Evolutionary conservation across 1,140 invertebrate genomes (phyloP), one percentile per base, ranked within the genome.

Genomic region (Monomorium pharaonis): DNA sequence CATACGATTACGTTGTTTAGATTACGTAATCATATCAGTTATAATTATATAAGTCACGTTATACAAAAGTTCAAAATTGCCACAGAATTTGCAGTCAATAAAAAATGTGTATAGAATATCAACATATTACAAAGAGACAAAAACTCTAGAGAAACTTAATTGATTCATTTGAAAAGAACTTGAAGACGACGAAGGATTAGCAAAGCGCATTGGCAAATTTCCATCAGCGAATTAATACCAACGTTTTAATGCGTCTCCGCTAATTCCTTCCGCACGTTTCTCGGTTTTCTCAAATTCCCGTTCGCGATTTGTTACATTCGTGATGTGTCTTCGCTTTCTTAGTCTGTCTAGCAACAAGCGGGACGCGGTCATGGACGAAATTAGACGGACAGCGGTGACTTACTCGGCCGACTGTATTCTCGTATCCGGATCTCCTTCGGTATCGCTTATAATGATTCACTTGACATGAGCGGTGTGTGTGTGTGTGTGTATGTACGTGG

Each of bases 361-460:
- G 30, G 76, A 80, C 44, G 62, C 63, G 77, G 62, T 80, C 74
- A 69, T 75, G 51, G 42, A 85, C 76, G 51, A 44, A 85, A 81
- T 70, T 81, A 81, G 51, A 85, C 49, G 12, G 12, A 69, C 65
- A 5, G 9, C 42, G 16, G 49, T 85, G 58, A 84, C 63, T 87
- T 87, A 72, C 49, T 86, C 72, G 33, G 44, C 2, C 5, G 54
- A 76, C 76, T 88, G 58, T 24, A 42, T 74, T 60, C 70, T 69
- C 62, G 72, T 27, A 58, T 84, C 42, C 33, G 72, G 16, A 47
- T 86, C 49, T 62, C 18, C 37, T 83, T 62, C 37, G 1, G 33
- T 72, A 86, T 76, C 44, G 56, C 24, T 86, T 89, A 65, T 84
- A 76, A 56, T 85, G 24, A 44, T 44, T 49, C 60, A 58, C 58